Evolutionary conservation across 2,888 invertebrate genomes (phyloP), one percentile per base, ranked within the genome.

Genomic region (Drosophila leonis): DNA sequence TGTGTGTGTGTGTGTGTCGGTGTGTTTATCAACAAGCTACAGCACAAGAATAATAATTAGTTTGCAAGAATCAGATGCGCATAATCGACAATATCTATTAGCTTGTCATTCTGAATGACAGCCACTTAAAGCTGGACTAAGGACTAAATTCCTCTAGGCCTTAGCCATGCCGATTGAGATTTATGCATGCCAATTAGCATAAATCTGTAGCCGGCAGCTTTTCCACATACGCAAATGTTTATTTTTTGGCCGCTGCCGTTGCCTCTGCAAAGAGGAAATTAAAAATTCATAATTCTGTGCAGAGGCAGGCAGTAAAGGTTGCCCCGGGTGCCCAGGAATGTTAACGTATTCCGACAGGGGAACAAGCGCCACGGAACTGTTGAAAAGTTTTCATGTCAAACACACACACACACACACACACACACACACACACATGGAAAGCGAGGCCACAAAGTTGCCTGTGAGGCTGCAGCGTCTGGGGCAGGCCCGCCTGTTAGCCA

Each of bases 251-350:
- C 18, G 52, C n/a, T 33, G 59, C 44, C 29, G 20, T 31, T 37
- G 59, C 44, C 29, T 20, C 35, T 37, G 42, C 61, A 39, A 51
- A 61, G 27, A 51, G 48, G 70, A 76, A 76, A 83, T 83, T 74
- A 64, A 56, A 77, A 79, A 65, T 79, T 70, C 74, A 79, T 77
- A 62, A 68, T 59, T 71, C 24, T 44, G 59, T 7, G 12, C 44
- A 31, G 24, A 24, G 42, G 37, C 55, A 24, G 35, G 15, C 24
- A 29, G 24, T 15, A 39, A 20, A 29, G 51, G 51, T 29, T 39
- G 42, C 52, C 46, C 13, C 0, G 51, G 63, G 20, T 24, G 61
- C 42, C 59, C 44, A 41, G 68, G 60, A 68, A 65, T 65, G 52
- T 27, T 35, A 61, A 56, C 24, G 35, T 41, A 46, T 62, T 60